Conservation (phyloP, 2,888 invertebrate genomes). For the Clostera curtula region DNA sequence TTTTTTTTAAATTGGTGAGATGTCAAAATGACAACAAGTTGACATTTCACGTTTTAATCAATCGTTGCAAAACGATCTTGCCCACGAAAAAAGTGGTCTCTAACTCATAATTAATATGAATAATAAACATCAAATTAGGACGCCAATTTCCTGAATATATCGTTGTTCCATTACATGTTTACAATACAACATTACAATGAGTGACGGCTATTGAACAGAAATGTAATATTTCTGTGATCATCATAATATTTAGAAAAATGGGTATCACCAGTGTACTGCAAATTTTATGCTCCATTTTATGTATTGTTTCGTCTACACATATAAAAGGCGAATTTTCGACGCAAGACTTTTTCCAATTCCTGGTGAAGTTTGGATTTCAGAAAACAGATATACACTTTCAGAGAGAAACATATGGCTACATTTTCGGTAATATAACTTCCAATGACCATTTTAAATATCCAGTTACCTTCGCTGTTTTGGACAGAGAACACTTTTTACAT, state of each 20-base stretch:
- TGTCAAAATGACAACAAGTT: no score
- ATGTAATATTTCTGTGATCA: slow-evolving; percentile 16
- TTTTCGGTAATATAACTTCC: slow-evolving; percentile 95
- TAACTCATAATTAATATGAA: no score
- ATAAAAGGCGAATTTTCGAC: slow-evolving; percentile 64
- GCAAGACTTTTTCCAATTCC: slow-evolving; percentile 89
- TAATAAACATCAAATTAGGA: no score
- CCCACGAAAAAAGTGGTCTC: no score
- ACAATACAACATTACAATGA: no score
- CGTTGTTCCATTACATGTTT: no score
- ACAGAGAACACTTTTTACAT: slow-evolving; percentile 90
- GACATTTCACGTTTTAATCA: no score
- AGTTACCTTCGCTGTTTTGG: slow-evolving; percentile 91
- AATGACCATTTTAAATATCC: slow-evolving; percentile 77
- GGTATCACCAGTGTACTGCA: slow-evolving; percentile 37
- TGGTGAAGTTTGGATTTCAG: slow-evolving; percentile 97
- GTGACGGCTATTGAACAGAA: no score
- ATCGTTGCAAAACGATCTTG: no score
- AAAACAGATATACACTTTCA: slow-evolving; percentile 92
- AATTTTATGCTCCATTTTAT: slow-evolving; percentile 40
- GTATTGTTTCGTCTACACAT: slow-evolving; percentile 49
- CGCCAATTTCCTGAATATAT: no score
- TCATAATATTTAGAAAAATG: slow-evolving; percentile 39
- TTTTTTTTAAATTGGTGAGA: no score
- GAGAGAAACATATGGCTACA: slow-evolving; percentile 93